Percentiles rank a stretch among this genome's conserved stretches.
These are phyloP conservation scores for Onychomys leucogaster DNA, from an alignment of 2,797 vertebrate genomes.

Conservation along the genomic window DNA sequence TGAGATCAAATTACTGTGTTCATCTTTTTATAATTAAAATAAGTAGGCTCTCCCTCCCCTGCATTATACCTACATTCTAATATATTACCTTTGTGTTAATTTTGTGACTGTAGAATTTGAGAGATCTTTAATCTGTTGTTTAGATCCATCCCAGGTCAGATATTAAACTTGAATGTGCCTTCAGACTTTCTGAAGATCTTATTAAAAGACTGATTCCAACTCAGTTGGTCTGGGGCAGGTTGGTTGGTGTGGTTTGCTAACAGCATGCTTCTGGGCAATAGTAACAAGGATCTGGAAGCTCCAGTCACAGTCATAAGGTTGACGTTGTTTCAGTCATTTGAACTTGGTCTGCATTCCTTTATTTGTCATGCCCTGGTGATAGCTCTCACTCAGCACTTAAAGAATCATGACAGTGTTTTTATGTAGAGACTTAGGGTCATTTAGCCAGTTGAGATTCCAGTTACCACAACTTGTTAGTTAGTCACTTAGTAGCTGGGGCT, in stretches of 20 bases:
- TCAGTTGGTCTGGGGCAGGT: neutral
- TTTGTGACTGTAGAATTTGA: neutral
- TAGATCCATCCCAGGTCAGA: neutral
- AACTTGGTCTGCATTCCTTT: neutral
- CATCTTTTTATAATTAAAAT: slow-evolving; percentile 29
- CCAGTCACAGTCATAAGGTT: neutral
- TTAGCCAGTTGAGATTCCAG: neutral
- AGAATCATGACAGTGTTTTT: neutral
- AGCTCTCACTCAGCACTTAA: neutral
- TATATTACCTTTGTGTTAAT: neutral
- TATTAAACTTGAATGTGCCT: slow-evolving; percentile 8
- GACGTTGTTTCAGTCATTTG: neutral
- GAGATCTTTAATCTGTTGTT: neutral
- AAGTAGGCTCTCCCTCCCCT: neutral
- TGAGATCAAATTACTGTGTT: slow-evolving; percentile 1
- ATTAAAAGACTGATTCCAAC: neutral
- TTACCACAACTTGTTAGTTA: neutral
- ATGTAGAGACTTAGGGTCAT: neutral
- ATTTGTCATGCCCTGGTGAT: neutral
- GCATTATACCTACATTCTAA: neutral
- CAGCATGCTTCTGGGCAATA: neutral
- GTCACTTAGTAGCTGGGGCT: neutral
- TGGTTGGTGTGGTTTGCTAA: neutral
- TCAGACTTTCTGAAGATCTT: neutral
- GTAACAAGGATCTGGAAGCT: neutral